Conservation (phyloP, 2,888 invertebrate species). For the Auanema sp. region DNA sequence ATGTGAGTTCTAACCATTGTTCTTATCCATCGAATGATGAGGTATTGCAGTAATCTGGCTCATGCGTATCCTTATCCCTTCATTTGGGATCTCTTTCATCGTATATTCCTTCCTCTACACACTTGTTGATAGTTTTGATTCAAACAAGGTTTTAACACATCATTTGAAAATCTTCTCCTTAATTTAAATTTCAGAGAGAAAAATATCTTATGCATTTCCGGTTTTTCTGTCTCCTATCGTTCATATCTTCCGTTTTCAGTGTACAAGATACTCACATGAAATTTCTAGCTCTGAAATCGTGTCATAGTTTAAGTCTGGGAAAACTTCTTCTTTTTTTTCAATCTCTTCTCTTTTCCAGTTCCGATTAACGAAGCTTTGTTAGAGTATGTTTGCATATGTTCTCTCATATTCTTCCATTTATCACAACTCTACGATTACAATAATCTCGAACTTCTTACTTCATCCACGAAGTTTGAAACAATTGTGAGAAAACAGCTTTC, state of each 20-base stretch:
- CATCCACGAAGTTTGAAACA: no score
- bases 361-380: neutral
- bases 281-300: neutral
- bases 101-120: conserved; percentile 6
- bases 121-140: neutral
- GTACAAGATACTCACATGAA: conserved; percentile 7
- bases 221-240: neutral
- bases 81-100: conserved; percentile 8
- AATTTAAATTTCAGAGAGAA: no score
- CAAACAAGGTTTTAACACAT: neutral
- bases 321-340: neutral
- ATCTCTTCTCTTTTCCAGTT: conserved; percentile 2
- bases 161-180: neutral
- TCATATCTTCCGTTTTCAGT: neutral
- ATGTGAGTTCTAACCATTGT: no score
- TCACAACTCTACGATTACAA: conserved; percentile 5
- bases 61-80: conserved; percentile 7
- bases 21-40: neutral
- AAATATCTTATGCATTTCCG: conserved; percentile 3
- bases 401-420: neutral
- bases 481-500: no score
- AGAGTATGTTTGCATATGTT: conserved; percentile 3
- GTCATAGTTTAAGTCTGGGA: conserved; percentile 7
- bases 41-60: conserved; percentile 6
- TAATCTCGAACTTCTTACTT: no score